phyloP scores from a whole-genome alignment of 2,888 invertebrate genomes.

The Melieria omissa region DNA sequence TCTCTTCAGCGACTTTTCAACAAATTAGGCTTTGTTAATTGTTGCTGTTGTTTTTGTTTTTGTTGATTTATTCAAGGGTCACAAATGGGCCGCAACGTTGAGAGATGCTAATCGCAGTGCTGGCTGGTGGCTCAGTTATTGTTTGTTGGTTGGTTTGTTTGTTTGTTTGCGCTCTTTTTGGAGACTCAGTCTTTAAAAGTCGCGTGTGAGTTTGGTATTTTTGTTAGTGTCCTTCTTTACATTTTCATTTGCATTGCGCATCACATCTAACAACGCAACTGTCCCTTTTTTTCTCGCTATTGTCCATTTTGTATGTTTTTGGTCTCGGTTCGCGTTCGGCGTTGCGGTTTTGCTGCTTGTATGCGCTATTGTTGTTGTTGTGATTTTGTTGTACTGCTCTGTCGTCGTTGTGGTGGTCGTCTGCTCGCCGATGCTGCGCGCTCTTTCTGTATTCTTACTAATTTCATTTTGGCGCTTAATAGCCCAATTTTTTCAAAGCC shows the following conservation, averaged over 20 bases:
- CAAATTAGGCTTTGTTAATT: neutral
- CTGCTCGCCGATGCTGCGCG: constrained; percentile 1
- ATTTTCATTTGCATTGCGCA: too few species aligned
- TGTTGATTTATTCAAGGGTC: neutral
- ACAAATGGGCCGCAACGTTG: too few species aligned
- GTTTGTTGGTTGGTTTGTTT: too few species aligned
- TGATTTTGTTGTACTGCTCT: constrained; percentile 18
- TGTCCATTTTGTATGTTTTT: neutral
- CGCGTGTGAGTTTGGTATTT: neutral
- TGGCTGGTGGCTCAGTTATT: neutral
- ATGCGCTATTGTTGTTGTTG: constrained; percentile 23
- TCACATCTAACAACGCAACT: neutral
- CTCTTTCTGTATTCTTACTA: neutral
- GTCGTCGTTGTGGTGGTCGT: constrained; percentile 5
- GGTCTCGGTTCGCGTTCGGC: neutral
- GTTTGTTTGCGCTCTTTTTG: neutral
- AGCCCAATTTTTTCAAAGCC: constrained; percentile 83
- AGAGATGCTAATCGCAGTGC: too few species aligned
- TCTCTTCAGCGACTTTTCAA: neutral
- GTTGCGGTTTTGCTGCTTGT: neutral
- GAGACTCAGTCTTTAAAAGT: constrained; percentile 17
- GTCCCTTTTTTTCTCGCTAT: neutral
- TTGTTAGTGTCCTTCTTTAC: too few species aligned
- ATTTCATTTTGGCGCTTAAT: constrained; percentile 48
- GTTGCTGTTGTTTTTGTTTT: neutral